phyloP scores from a whole-genome alignment of 2,888 invertebrate genomes.

The Crepidodera aurea region DNA sequence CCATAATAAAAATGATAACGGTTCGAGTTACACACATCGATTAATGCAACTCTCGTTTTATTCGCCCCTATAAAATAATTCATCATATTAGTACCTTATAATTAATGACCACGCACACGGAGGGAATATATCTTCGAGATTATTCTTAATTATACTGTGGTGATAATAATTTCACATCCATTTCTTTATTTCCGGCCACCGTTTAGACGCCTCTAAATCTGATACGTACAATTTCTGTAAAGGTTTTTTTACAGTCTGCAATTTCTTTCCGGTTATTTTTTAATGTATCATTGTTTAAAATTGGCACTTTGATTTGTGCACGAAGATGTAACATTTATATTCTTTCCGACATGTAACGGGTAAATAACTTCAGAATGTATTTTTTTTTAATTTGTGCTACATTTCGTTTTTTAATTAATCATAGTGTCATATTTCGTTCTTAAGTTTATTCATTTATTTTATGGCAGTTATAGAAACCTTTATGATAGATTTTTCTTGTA shows the following conservation, averaged over 20 bases:
- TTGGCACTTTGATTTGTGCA: constrained; percentile 10
- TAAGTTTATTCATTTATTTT: too few relatives aligned
- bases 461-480: too few relatives aligned
- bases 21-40: neutral
- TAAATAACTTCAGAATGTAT: too few relatives aligned
- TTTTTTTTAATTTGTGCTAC: too few relatives aligned
- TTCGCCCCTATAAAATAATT: constrained; percentile 17
- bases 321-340: neutral
- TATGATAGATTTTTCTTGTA: too few relatives aligned
- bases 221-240: constrained; percentile 19
- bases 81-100: constrained; percentile 16
- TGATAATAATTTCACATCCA: constrained; percentile 23
- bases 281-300: constrained; percentile 19
- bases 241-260: constrained; percentile 18
- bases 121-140: constrained; percentile 14
- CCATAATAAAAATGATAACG: neutral
- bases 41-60: neutral
- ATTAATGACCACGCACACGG: constrained; percentile 17
- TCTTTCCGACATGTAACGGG: too few relatives aligned
- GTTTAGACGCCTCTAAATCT: constrained; percentile 1
- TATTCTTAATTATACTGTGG: constrained; percentile 26
- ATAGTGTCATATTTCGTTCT: too few relatives aligned
- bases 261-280: constrained; percentile 26
- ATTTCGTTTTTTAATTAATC: too few relatives aligned
- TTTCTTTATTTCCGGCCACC: constrained; percentile 26